Conservation (phyloP, 35 echinoderm and acorn worm genomes). For the Ptychodera flava region DNA sequence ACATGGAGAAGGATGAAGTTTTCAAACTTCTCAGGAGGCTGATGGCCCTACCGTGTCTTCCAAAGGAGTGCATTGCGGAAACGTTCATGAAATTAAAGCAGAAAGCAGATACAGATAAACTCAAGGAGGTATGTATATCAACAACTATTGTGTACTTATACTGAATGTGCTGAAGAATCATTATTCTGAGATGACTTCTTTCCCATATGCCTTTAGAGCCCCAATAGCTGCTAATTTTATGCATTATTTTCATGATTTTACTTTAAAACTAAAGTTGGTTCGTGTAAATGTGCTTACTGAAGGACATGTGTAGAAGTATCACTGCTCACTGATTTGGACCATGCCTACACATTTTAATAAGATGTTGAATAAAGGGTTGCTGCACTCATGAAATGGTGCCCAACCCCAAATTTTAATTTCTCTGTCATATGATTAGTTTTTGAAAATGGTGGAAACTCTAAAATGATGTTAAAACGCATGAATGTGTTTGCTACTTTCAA, state of each 20-base stretch:
- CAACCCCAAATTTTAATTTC: no score
- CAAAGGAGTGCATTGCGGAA: neutral
- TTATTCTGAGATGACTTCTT: neutral
- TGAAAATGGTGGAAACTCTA: no score
- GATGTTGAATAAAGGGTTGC: no score
- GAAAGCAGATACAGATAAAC: neutral
- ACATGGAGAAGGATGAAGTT: neutral
- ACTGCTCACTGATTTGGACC: no score
- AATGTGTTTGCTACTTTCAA: no score
- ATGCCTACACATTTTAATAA: no score
- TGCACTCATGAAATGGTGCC: no score
- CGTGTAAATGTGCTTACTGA: neutral
- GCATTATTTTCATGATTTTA: neutral
- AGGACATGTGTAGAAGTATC: neutral
- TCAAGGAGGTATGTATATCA: neutral
- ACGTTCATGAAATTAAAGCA: neutral
- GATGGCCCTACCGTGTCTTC: slow-evolving; percentile 31
- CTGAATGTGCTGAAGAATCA: neutral
- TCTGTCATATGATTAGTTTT: no score
- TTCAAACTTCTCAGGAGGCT: slow-evolving; percentile 16
- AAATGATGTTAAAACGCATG: no score
- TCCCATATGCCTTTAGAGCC: neutral
- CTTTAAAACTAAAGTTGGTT: neutral
- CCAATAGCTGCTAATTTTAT: neutral
- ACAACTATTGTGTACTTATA: neutral